Percentiles rank a stretch among this genome's conserved stretches.
phyloP scores from a whole-genome alignment of 1,140 invertebrate species.

The Hyphantria cunea region DNA sequence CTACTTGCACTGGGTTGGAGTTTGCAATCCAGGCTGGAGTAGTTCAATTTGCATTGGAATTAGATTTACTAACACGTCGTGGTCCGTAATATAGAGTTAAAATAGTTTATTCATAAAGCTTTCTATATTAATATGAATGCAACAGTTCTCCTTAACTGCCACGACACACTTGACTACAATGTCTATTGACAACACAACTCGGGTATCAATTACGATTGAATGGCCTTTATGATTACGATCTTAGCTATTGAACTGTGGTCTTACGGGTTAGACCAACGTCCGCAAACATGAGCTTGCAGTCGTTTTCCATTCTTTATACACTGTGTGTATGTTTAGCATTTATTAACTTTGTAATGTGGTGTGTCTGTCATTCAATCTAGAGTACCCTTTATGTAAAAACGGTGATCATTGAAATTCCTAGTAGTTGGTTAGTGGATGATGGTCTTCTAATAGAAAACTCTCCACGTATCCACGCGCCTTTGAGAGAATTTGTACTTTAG shows the following conservation, averaged over 20 bases:
- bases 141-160: constrained; percentile 19
- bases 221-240: constrained; percentile 31
- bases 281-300: constrained; percentile 14
- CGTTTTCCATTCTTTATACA: constrained; percentile 13
- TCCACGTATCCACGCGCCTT: no score
- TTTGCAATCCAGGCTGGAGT: not conserved
- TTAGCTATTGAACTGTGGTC: constrained; percentile 34
- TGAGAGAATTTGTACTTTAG: no score
- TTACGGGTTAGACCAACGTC: constrained; percentile 22
- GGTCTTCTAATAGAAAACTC: no score
- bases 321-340: no score
- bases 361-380: no score
- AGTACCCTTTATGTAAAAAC: no score
- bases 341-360: not conserved
- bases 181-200: constrained; percentile 38
- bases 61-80: constrained; percentile 23
- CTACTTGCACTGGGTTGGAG: constrained; percentile 6
- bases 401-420: no score
- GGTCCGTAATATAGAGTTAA: constrained; percentile 12
- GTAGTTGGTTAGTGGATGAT: no score
- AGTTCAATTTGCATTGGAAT: constrained; percentile 26
- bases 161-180: constrained; percentile 31
- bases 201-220: constrained; percentile 41
- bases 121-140: constrained; percentile 28
- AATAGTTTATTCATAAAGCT: constrained; percentile 14